Conservation (phyloP, 1,140 invertebrate genomes). For the Sycophila sp. region DNA sequence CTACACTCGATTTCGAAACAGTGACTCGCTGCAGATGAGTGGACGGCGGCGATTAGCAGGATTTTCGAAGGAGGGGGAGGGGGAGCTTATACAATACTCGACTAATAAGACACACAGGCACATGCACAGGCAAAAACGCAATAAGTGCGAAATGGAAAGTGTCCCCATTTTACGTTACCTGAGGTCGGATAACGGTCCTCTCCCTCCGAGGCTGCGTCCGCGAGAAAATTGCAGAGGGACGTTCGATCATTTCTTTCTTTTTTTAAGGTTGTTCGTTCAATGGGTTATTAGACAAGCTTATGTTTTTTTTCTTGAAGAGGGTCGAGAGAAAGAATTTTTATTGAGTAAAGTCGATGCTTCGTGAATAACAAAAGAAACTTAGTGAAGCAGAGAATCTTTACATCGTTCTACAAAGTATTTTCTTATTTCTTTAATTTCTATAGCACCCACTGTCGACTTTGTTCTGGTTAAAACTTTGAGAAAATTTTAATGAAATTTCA, state of each 20-base stretch:
- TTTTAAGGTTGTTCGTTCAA: not conserved
- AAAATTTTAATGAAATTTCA: not conserved
- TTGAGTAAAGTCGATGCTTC: too few relatives aligned
- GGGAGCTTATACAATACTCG: too few relatives aligned
- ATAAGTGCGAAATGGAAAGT: too few relatives aligned
- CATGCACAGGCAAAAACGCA: too few relatives aligned
- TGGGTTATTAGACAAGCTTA: conserved; percentile 14
- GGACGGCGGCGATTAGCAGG: not conserved
- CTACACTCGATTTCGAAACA: conserved; percentile 40
- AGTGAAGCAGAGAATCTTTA: too few relatives aligned
- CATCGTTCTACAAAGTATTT: too few relatives aligned
- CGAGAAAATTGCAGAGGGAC: conserved; percentile 10
- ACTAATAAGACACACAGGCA: too few relatives aligned
- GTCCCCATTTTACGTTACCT: conserved; percentile 54
- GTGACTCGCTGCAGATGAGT: too few relatives aligned
- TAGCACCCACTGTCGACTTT: too few relatives aligned
- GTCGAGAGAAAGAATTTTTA: not conserved
- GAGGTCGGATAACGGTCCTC: conserved; percentile 63
- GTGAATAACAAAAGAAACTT: too few relatives aligned
- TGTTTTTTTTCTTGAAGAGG: not conserved
- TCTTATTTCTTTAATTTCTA: not conserved
- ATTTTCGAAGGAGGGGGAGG: not conserved
- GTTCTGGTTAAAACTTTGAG: not conserved
- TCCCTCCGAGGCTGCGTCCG: conserved; percentile 62
- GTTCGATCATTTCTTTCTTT: conserved; percentile 23